phyloP scores from a whole-genome alignment of 2,888 invertebrate species.

The Nomada ferruginata region DNA sequence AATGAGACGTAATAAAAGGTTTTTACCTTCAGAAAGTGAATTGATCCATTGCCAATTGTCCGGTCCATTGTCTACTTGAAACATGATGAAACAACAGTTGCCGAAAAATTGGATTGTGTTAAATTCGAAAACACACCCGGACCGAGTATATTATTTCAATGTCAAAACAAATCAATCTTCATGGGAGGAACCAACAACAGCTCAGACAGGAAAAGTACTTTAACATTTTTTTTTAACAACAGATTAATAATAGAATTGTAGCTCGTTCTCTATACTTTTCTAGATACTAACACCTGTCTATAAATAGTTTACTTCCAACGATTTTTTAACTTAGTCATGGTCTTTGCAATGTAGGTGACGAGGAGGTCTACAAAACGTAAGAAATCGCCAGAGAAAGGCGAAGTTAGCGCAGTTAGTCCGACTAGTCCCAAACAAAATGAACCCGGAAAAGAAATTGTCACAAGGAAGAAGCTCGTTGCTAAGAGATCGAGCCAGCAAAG shows the following conservation, averaged over 20 bases:
- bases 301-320: background rate
- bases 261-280: background rate
- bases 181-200: slow-evolving; percentile 71
- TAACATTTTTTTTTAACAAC: background rate
- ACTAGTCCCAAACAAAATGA: slow-evolving; percentile 44
- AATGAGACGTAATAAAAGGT: slow-evolving; percentile 26
- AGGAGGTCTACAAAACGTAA: slow-evolving; percentile 9
- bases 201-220: slow-evolving; percentile 41
- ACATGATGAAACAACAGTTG: slow-evolving; percentile 68
- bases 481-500: slow-evolving; percentile 38
- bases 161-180: slow-evolving; percentile 72
- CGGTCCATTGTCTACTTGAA: background rate
- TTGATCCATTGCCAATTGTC: background rate
- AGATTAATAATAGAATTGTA: background rate
- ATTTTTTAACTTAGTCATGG: no score
- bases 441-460: background rate
- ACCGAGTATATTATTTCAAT: slow-evolving; percentile 79
- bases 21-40: background rate
- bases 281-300: background rate
- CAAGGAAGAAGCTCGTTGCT: slow-evolving; percentile 61
- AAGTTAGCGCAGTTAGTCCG: slow-evolving; percentile 5
- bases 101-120: slow-evolving; percentile 75
- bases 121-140: slow-evolving; percentile 75
- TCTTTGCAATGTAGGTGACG: slow-evolving; percentile 4
- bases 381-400: background rate